A percentile compares a stretch with the other conserved stretches of the same genome.
Evolutionary conservation across 2,888 invertebrate species (phyloP).

Genomic region (Eueremaeus valkanovi): DNA sequence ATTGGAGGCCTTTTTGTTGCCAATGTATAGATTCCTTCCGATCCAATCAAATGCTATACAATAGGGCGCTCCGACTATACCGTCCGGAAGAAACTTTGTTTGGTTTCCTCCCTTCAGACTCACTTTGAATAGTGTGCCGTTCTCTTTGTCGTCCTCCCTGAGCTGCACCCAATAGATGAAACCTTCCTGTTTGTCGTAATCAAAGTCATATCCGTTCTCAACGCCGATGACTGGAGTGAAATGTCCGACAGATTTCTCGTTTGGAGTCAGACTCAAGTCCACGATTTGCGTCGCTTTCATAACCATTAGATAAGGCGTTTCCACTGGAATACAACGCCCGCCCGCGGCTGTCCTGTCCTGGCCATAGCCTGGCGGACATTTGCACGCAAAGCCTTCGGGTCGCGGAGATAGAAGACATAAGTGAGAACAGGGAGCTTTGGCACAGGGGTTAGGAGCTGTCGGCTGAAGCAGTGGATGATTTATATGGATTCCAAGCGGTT

Average conservation of each 20-base stretch:
- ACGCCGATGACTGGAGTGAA: conserved; percentile 83
- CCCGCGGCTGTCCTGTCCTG: conserved; percentile 46
- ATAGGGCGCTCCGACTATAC: conserved; percentile 85
- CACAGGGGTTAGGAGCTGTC: conserved; percentile 66
- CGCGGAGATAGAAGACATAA: conserved; percentile 81
- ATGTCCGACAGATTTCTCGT: conserved; percentile 65
- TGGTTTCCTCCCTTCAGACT: conserved; percentile 80
- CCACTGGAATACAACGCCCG: conserved; percentile 59
- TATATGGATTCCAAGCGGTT: conserved; percentile 90
- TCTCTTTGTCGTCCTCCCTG: conserved; percentile 63
- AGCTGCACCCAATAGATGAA: conserved; percentile 79
- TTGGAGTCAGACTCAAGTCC: conserved; percentile 69
- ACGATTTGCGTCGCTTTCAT: conserved; percentile 84
- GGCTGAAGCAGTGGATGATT: conserved; percentile 94
- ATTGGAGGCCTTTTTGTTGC: conserved; percentile 81
- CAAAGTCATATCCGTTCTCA: conserved; percentile 79
- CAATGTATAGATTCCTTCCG: conserved; percentile 88
- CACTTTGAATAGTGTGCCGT: conserved; percentile 77
- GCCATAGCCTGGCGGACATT: conserved; percentile 81
- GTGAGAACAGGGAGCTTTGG: conserved; percentile 71
- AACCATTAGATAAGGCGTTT: conserved; percentile 81
- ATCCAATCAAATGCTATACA: conserved; percentile 95
- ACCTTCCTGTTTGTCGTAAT: conserved; percentile 81
- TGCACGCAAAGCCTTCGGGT: conserved; percentile 72
- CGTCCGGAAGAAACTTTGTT: conserved; percentile 72